Evolutionary conservation across 1,140 invertebrate species (phyloP).

Genomic region (Lucilia cuprina): DNA sequence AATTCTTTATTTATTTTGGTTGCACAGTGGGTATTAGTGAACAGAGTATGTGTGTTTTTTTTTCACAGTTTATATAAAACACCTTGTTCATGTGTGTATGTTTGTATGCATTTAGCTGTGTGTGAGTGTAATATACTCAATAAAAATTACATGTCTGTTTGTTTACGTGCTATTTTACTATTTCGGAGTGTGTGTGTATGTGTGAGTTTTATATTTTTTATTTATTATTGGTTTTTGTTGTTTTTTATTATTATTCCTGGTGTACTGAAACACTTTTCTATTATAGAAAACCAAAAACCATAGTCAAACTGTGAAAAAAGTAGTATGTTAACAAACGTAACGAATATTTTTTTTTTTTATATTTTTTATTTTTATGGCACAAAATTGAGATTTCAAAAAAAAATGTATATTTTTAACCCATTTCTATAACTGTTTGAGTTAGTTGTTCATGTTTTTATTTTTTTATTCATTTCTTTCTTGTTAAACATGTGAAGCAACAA

Average conservation of each 20-base stretch:
- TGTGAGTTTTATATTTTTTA: too few relatives aligned
- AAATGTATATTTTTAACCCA: background rate
- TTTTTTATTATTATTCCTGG: background rate
- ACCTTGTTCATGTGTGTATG: background rate
- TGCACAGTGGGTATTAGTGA: too few relatives aligned
- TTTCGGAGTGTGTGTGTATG: background rate
- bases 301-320: too few relatives aligned
- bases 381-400: background rate
- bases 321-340: background rate
- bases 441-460: background rate
- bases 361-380: background rate
- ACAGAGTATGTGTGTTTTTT: too few relatives aligned
- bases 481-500: background rate
- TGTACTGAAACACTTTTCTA: background rate
- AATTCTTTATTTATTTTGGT: background rate
- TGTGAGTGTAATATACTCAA: background rate
- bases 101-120: background rate
- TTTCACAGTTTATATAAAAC: too few relatives aligned
- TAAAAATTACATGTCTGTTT: constrained; percentile 17
- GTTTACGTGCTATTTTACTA: constrained; percentile 11
- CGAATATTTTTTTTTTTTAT: background rate
- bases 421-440: background rate
- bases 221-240: background rate
- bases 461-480: background rate
- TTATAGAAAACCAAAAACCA: too few relatives aligned